phyloP scores from a whole-genome alignment of 2,888 invertebrate species.

The Diaprepes abbreviatus region DNA sequence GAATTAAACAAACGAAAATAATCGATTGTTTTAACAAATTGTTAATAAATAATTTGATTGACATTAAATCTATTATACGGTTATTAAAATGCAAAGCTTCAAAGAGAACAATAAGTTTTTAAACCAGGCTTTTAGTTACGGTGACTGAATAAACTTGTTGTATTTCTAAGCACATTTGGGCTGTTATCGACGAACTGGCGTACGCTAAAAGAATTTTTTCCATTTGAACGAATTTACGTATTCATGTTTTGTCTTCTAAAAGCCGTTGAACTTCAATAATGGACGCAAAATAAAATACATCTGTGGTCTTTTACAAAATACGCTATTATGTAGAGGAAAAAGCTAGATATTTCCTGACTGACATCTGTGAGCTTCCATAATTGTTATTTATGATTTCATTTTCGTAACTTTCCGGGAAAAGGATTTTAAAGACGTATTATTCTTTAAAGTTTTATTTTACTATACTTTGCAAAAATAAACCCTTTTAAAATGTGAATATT shows the following conservation, averaged over 20 bases:
- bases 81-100: too few species aligned
- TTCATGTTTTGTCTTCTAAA: slow-evolving; percentile 3
- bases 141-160: too few species aligned
- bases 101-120: too few species aligned
- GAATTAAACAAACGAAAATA: too few species aligned
- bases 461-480: too few species aligned
- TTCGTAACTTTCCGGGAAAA: not conserved
- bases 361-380: slow-evolving; percentile 11
- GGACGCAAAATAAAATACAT: slow-evolving; percentile 14
- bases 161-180: too few species aligned
- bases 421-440: not conserved
- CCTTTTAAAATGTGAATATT: too few species aligned
- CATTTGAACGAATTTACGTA: not conserved
- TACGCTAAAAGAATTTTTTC: not conserved
- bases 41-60: too few species aligned
- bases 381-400: not conserved
- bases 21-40: too few species aligned
- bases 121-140: too few species aligned
- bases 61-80: too few species aligned
- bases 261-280: not conserved
- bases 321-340: not conserved
- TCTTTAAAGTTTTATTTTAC: not conserved
- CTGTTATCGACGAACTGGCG: not conserved
- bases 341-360: slow-evolving; percentile 1
- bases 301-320: slow-evolving; percentile 3